Percentiles rank a stretch among this genome's conserved stretches.
Conservation (phyloP, 2,113 vertebrate genomes). For the Eupsittula cactorum region DNA sequence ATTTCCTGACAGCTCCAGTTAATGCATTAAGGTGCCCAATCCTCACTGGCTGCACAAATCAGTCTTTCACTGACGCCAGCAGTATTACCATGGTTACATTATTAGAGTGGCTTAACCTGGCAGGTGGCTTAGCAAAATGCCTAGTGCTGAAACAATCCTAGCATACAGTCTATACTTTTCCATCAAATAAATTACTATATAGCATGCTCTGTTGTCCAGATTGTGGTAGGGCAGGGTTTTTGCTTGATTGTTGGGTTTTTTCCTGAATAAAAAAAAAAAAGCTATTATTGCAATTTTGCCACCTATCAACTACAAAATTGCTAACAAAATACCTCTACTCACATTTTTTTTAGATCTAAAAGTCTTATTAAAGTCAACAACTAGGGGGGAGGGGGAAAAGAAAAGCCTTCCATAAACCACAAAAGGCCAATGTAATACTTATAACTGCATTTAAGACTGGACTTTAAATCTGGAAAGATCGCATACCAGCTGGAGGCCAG, state of each 20-base stretch:
- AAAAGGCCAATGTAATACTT: neutral
- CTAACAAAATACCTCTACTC: neutral
- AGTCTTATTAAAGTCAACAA: neutral
- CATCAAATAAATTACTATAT: neutral
- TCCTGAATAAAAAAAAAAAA: neutral
- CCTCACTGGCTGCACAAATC: constrained; percentile 27
- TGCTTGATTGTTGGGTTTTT: neutral
- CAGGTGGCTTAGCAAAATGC: constrained; percentile 49
- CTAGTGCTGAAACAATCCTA: neutral
- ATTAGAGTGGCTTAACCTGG: constrained; percentile 53
- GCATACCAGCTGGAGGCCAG: neutral
- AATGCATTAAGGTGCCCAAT: neutral
- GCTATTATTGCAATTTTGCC: neutral
- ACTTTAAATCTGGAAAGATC: neutral
- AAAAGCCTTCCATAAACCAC: neutral
- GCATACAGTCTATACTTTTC: constrained; percentile 4
- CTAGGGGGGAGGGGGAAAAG: neutral
- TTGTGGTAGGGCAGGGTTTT: neutral
- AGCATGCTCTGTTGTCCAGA: neutral
- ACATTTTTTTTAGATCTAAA: neutral
- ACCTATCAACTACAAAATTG: neutral
- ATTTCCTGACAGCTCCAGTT: constrained; percentile 22
- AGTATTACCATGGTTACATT: constrained; percentile 56
- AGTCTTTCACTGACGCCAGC: constrained; percentile 1
- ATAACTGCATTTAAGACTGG: neutral